Base-by-base conservation (phyloP, 2,888 invertebrate genomes). In the Tiliacea citrago region DNA sequence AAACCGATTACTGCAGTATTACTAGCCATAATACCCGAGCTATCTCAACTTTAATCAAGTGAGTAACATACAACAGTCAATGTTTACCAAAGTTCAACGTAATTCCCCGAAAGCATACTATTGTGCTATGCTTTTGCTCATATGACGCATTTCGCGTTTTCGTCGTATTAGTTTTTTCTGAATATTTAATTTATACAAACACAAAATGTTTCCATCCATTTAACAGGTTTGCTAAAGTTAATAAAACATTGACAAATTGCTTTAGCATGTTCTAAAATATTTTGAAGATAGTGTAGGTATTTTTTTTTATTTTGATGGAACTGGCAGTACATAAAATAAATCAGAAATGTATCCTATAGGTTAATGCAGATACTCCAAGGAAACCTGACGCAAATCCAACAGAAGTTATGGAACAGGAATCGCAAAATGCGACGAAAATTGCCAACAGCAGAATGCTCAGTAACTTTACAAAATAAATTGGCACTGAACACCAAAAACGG, bases 51-150 rank as follows among this genome's bases (percentile, higher is more conserved):
- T 47, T 16, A 53, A 80, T 73, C 58, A 53, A 80, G 21, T 47
- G n/a, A 60, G 16, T 51, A 49, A 57, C n/a, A 47, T 63, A 70
- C 21, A 45, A 69, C 21, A 61, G 39, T n/a, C 16, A 65, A 53
- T 55, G 60, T 51, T 65, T 35, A 45, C 21, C 35, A 62, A 35
- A 29, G 39, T 45, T 29, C 0, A 65, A 79, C 35, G 57, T 83
- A 51, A 58, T 75, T 83, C 45, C 68, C 75, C 70, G 42, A 66
- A 83, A 53, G 29, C 39, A 81, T 53, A 35, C 77, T 47, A 21
- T 73, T 42, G 24, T 47, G 2, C 2, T 53, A 49, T 24, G 45
- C 63, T 16, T 66, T 51, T 55, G 45, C 55, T 24, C 18, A 24
- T 62, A 76, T 76, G 69, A 79, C 66, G 77, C 51, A 79, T 47